phyloP scores from a whole-genome alignment of 2,113 vertebrate species.

The Cephalopterus ornatus region DNA sequence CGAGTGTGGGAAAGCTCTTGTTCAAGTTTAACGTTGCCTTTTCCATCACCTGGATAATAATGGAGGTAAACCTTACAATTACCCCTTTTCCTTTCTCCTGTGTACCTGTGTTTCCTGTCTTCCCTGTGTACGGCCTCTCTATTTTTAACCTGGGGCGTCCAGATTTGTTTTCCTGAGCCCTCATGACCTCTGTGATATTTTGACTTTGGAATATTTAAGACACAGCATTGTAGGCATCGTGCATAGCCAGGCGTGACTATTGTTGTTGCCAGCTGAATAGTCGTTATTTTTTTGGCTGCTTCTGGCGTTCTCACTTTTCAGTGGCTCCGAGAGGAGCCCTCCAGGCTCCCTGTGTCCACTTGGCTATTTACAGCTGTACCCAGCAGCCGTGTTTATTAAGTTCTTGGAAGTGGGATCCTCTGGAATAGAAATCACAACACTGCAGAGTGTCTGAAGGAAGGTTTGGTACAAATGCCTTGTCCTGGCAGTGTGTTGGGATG shows the following conservation, averaged over 20 bases:
- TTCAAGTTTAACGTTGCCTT: neutral
- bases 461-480: neutral
- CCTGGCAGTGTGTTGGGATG: fast-evolving
- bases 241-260: neutral
- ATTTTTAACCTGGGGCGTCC: slow-evolving; percentile 2
- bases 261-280: slow-evolving; percentile 54
- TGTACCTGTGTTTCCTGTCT: no score
- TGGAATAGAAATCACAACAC: fast-evolving
- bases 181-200: neutral
- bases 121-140: neutral
- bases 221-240: neutral
- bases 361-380: neutral
- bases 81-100: neutral
- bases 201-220: neutral
- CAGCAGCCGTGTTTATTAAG: neutral
- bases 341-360: neutral
- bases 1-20: no score
- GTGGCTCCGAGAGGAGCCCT: neutral
- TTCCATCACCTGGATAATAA: neutral
- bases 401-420: neutral
- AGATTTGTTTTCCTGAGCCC: neutral
- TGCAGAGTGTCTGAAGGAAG: neutral
- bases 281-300: neutral
- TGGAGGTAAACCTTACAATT: neutral
- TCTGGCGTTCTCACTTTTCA: slow-evolving; percentile 24